Conservation (phyloP, 2,797 vertebrate species). For the Sus cebifrons region DNA sequence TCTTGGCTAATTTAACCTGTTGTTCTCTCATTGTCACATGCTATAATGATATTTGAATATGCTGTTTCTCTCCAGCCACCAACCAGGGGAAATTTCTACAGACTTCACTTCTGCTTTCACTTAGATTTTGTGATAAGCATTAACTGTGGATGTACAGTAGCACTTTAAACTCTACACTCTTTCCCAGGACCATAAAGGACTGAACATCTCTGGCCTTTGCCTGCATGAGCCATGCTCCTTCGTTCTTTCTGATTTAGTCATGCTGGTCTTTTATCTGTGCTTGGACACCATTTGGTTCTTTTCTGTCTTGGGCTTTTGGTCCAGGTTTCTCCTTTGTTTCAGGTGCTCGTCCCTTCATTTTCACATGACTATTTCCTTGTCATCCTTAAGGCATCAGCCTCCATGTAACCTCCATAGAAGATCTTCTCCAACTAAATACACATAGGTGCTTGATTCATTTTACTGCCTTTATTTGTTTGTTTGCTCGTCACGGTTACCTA, state of each 20-base stretch:
- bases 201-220: neutral
- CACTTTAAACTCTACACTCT: neutral
- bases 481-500: neutral
- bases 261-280: neutral
- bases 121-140: neutral
- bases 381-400: neutral
- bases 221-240: neutral
- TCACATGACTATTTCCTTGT: neutral
- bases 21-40: slow-evolving; percentile 49
- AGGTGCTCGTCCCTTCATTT: neutral
- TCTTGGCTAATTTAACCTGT: slow-evolving; percentile 74
- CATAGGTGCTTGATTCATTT: neutral
- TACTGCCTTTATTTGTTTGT: neutral
- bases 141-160: slow-evolving; percentile 11
- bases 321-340: neutral
- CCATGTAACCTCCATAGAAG: neutral
- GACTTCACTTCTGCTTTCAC: slow-evolving; percentile 77
- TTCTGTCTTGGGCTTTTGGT: neutral
- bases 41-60: slow-evolving; percentile 76
- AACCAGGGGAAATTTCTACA: slow-evolving; percentile 77
- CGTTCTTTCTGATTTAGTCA: neutral
- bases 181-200: neutral
- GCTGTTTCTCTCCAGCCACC: slow-evolving; percentile 1
- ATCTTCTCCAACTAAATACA: neutral
- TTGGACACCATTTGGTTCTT: neutral